phyloP scores from a whole-genome alignment of 1,140 invertebrate species.

The Saccostrea glomerata region DNA sequence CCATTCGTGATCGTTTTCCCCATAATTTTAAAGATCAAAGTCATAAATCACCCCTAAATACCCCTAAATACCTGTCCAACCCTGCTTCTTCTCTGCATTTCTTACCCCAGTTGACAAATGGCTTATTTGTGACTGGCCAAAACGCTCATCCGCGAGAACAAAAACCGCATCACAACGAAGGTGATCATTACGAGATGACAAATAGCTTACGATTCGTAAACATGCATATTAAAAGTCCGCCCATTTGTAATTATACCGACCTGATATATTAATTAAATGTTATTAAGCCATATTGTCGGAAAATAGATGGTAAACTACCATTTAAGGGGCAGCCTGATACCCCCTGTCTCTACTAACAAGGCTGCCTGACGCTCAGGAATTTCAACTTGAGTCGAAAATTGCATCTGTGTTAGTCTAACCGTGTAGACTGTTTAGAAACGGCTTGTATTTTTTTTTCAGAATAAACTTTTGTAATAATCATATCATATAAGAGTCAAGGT shows the following conservation, averaged over 20 bases:
- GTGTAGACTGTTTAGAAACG: too few relatives aligned
- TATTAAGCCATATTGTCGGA: slow-evolving; percentile 38
- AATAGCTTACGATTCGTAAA: slow-evolving; percentile 26
- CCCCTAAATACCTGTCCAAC: slow-evolving; percentile 18
- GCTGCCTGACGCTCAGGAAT: slow-evolving; percentile 1
- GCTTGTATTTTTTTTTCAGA: too few relatives aligned
- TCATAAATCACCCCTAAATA: slow-evolving; percentile 30
- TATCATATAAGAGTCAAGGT: too few relatives aligned
- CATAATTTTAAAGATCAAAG: background rate
- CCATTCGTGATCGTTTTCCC: slow-evolving; percentile 7
- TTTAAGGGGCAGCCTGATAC: background rate
- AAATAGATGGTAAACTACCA: slow-evolving; percentile 28
- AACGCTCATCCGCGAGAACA: slow-evolving; percentile 28
- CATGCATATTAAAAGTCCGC: slow-evolving; percentile 35
- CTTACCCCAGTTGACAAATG: slow-evolving; percentile 2
- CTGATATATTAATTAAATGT: slow-evolving; percentile 34
- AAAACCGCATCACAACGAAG: slow-evolving; percentile 28
- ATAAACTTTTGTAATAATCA: too few relatives aligned
- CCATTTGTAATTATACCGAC: slow-evolving; percentile 24
- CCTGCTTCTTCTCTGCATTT: background rate
- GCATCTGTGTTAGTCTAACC: too few relatives aligned
- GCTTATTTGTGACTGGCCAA: slow-evolving; percentile 21
- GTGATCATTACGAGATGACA: slow-evolving; percentile 35
- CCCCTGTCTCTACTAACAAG: background rate
- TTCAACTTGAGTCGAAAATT: background rate